Conservation (phyloP, 92 coral and sea anemone genomes). For the Palythoa grandis region DNA sequence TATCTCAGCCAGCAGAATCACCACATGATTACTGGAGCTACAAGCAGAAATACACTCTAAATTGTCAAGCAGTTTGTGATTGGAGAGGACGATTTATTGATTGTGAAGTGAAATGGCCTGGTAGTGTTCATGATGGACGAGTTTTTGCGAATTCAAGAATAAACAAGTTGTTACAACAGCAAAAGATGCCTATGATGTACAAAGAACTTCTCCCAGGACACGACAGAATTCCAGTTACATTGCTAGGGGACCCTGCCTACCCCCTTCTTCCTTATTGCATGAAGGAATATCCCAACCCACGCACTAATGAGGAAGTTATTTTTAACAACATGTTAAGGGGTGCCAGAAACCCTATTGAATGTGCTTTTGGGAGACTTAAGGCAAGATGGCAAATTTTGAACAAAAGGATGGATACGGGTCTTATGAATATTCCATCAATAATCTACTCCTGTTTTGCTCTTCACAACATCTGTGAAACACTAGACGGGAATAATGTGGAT, state of each 20-base stretch:
- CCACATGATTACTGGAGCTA: constrained; percentile 64
- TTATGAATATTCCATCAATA: constrained; percentile 47
- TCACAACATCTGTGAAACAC: constrained; percentile 61
- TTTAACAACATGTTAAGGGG: constrained; percentile 59
- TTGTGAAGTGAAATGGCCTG: constrained; percentile 65
- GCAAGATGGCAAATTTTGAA: constrained; percentile 64
- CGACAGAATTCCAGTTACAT: constrained; percentile 62
- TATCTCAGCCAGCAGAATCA: constrained; percentile 50
- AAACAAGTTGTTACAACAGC: constrained; percentile 54
- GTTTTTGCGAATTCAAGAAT: constrained; percentile 67
- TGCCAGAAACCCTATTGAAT: constrained; percentile 60
- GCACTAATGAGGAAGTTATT: constrained; percentile 51
- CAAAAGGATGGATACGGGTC: constrained; percentile 42
- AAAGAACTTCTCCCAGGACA: constrained; percentile 59
- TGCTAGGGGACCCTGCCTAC: constrained; percentile 68
- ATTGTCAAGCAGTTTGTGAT: constrained; percentile 67
- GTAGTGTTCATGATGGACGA: constrained; percentile 62
- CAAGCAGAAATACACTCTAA: constrained; percentile 58
- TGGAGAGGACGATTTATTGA: constrained; percentile 52
- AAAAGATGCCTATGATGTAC: constrained; percentile 59
- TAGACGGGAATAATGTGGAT: constrained; percentile 40
- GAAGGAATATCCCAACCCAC: constrained; percentile 62
- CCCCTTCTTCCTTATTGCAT: constrained; percentile 63
- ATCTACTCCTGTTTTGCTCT: constrained; percentile 60
- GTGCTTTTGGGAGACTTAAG: constrained; percentile 63